Percentiles rank a stretch among this genome's conserved stretches.
These are phyloP conservation scores for Ceyx margarethae DNA, from an alignment of 2,113 vertebrate genomes.

Conservation along the genomic window DNA sequence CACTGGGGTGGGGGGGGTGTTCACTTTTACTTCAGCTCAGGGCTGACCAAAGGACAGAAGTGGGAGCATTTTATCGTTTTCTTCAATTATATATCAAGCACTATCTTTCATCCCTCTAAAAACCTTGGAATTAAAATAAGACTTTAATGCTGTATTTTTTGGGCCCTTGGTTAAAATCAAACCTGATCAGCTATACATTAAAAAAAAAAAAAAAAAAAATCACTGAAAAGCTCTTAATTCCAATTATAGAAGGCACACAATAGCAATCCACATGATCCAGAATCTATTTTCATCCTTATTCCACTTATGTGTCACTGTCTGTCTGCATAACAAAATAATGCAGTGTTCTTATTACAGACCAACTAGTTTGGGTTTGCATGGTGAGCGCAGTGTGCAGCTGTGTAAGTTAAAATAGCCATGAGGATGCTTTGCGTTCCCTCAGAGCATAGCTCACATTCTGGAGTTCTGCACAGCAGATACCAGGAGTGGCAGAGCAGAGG, in stretches of 20 bases:
- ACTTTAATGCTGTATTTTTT: not conserved
- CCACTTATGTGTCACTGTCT: not conserved
- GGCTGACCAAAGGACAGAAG: not conserved
- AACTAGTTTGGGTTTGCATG: not conserved
- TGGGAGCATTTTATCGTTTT: not conserved
- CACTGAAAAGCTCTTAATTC: not conserved
- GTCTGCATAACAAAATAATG: not conserved
- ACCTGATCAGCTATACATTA: not conserved
- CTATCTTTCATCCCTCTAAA: not conserved
- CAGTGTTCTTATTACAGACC: not conserved
- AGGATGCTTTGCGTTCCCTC: not conserved
- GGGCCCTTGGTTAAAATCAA: not conserved
- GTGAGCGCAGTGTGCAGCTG: not conserved
- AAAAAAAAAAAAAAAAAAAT: not conserved
- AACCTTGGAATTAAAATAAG: not conserved
- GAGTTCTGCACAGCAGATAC: not conserved
- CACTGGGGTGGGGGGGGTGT: rapidly evolving
- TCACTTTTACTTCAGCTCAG: not conserved
- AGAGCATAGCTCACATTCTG: constrained; percentile 15
- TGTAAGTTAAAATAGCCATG: constrained; percentile 26
- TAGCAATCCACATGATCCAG: not conserved
- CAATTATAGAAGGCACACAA: not conserved
- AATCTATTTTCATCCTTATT: constrained; percentile 32
- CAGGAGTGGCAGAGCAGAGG: not conserved
- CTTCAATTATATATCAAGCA: not conserved